Base-by-base conservation (phyloP, 2,797 vertebrate genomes). In the Fringilla coelebs region DNA sequence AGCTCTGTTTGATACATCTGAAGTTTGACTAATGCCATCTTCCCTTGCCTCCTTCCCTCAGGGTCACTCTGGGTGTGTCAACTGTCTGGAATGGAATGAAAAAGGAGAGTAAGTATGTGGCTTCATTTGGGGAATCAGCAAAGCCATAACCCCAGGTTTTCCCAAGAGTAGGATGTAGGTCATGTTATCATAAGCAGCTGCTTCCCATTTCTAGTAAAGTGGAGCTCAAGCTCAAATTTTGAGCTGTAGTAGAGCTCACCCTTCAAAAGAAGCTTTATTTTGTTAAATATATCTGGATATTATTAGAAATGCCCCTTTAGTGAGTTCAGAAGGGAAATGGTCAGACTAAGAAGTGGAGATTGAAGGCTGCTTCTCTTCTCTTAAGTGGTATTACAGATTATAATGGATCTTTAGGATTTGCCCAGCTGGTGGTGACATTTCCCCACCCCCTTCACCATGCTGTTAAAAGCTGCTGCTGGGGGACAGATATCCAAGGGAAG, bases 51-150 rank as follows among this genome's bases (percentile, higher is more conserved):
- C 15, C 11, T 90, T 93, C 41, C 22, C 54, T 94, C 97, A 99
- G 99, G 99, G 99, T 95, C 99, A 99, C 92, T 99, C 99, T n/a
- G 99, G 99, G 78, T 99, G 99, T 97, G 99, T 99, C 92, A 99
- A 99, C 98, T 99, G 99, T 97, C 98, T 99, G 96, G 99, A 99
- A 96, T 99, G 99, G 99, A 99, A 99, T 55, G 99, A 99, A 97
- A 98, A 98, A 96, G 99, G 99, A 99, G 98, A 99, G 99, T 99
- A 98, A 99, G 99, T 99, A 78, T 96, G 52, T 72, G 41, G 63
- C 22, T 46, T 85, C 57, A 34, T 81, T 55, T 9, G 52, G 70
- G 73, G 78, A 38, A 77, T 77, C 58, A 41, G 20, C 66, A 71
- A 45, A 52, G 34, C 18, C 51, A 40, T 74, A 82, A 72, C 74